Base-by-base conservation (phyloP, 2,888 invertebrate genomes). In the Agrotis clavis region DNA sequence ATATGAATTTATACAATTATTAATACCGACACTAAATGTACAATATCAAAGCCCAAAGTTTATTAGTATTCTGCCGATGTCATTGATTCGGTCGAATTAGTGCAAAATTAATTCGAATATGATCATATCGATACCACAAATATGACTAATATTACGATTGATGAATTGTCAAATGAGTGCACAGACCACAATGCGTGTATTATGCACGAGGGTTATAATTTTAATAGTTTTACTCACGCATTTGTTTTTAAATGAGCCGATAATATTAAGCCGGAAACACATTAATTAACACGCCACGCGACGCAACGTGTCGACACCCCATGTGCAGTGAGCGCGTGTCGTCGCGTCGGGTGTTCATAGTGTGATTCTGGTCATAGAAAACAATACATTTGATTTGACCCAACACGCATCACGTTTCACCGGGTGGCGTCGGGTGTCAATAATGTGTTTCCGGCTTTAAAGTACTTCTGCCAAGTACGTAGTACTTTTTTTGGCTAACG, bases 91-190 rank as follows among this genome's bases (percentile, higher is more conserved):
- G 13, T 59, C 21, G n/a, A 64, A 73, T 73, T 64, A 63, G 30
- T 14, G 2, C 21, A 45, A 72, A 72, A 79, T 72, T 13, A 63
- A 79, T 59, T 72, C 16, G 11, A 11, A 41, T 41, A 50, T 60
- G 48, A 62, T 57, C 35, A 62, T 79, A 51, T 72, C 35, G 19
- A 72, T 57, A 56, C 56, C 18, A 35, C 61, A 25, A 71, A 25
- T n/a, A 25, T 79, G 41, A 74, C 50, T 57, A 61, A 57, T 71
- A 71, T 71, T 70, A 35, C 47, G 47, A 76, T 47, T 65, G 74
- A 53, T n/a, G 19, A 51, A 65, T 72, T 56, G 7, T 19, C 13
- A 47, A 48, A 1, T 7, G n/a, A 61, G 45, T 25, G 16, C 47
- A 25, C 13, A 56, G 18, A 41, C 25, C 72, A 48, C 45, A 54